Base-by-base conservation (phyloP, 1,140 invertebrate genomes). In the Elymnias hypermnestra region DNA sequence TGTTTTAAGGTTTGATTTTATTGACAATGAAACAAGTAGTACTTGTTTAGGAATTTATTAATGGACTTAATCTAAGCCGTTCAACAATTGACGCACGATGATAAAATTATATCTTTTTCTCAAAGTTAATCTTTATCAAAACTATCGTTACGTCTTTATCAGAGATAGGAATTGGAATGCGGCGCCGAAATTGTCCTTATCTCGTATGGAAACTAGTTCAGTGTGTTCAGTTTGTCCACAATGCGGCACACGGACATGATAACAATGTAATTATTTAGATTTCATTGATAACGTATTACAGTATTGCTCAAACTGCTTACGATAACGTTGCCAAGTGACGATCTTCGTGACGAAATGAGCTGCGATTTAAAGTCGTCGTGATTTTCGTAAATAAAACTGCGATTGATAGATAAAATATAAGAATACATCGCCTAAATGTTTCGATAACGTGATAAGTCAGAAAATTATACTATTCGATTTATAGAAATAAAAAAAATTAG, bases 151-250 rank as follows among this genome's bases (percentile, higher is more conserved):
- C 14, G 4, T 29, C 19, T 33, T 33, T 15, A 15, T 14, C 14
- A 3, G 8, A 12, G 12, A 13, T 13, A 15, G 5, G 29, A 0
- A 3, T 2, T 8, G 22, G 25, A 19, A 28, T 33, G 39, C 52
- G 62, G 62, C 66, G 63, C 63, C 66, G 68, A 75, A 70, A 69
- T 57, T 33, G 53, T 57, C 61, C 56, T 68, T 70, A 70, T 68
- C 62, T 59, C 37, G 42, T 41, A 46, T 63, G 63, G 50, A 67
- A 70, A 70, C 63, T 72, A 63, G 66, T 59, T 66, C 63, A 72
- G 51, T 48, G 41, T 52, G 44, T 48, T 39, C 40, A 47, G 45
- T 57, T 45, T 50, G 39, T 53, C 42, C 33, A 39, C 31, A 47
- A 47, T 47, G 37, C 51, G 43, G 31, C 44, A 25, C n/a, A 15